These are phyloP conservation scores for Natator depressus DNA, from an alignment of 2,113 vertebrate species.

Conservation along the genomic window DNA sequence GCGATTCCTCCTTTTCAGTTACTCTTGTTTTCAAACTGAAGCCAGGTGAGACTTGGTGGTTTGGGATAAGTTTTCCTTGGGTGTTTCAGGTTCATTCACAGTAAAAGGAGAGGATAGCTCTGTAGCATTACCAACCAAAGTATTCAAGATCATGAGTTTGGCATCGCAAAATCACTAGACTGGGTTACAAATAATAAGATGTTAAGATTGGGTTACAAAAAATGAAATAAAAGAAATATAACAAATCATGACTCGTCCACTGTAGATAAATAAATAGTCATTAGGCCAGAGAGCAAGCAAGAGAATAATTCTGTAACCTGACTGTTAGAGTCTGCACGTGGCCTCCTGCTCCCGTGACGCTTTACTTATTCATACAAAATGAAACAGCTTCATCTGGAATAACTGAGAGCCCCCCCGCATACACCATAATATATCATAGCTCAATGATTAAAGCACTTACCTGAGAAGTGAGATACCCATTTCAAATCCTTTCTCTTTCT, in stretches of 20 bases:
- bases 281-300: neutral
- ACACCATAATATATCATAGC: neutral
- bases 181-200: neutral
- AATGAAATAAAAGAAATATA: neutral
- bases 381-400: neutral
- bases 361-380: neutral
- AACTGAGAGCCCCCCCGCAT: neutral
- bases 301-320: neutral
- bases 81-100: neutral
- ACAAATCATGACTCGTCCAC: neutral
- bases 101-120: neutral
- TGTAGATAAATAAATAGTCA: neutral
- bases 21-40: neutral
- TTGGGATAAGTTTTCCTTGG: neutral
- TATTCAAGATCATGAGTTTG: neutral
- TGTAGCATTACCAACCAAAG: neutral
- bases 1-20: neutral
- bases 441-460: neutral
- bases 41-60: neutral
- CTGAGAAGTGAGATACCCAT: neutral
- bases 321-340: too few relatives aligned
- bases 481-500: neutral
- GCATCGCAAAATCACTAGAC: neutral
- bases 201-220: neutral
- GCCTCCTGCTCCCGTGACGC: neutral